Evolutionary conservation across 2,797 vertebrate genomes (phyloP).

Genomic region (Sarcoramphus papa): DNA sequence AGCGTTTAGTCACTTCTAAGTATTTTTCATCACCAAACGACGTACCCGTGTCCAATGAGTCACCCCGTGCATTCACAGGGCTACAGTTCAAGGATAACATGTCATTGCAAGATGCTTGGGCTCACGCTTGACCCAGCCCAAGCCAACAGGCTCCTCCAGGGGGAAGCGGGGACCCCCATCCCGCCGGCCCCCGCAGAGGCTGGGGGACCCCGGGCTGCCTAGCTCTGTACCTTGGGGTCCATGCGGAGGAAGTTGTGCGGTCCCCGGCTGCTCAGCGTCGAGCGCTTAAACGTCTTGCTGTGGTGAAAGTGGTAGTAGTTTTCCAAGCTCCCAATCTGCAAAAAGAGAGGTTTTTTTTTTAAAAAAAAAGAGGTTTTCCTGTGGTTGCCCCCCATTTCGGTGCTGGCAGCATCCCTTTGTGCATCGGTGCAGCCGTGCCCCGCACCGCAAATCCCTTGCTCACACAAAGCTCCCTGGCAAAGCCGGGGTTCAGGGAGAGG

Average conservation of each 20-base stretch:
- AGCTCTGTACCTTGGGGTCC: conserved; percentile 82
- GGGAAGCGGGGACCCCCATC: neutral
- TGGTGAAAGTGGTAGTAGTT: conserved; percentile 92
- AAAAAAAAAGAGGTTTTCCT: neutral
- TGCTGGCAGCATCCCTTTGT: neutral
- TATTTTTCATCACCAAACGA: neutral
- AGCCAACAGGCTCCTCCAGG: neutral
- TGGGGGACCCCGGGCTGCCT: neutral
- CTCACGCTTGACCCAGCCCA: neutral
- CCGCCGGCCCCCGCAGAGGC: fast-evolving
- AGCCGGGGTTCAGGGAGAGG: neutral
- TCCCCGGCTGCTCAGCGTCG: conserved; percentile 77
- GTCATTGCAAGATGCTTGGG: neutral
- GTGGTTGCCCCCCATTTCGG: fast-evolving
- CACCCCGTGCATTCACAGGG: neutral
- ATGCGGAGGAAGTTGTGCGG: conserved; percentile 87
- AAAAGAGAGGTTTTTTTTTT: neutral
- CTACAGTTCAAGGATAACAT: neutral
- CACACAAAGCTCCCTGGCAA: neutral
- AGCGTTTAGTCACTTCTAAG: neutral
- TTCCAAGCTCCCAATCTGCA: conserved; percentile 87
- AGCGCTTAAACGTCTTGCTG: conserved; percentile 86
- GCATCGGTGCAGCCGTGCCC: neutral
- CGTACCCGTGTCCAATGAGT: neutral
- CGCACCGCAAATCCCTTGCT: neutral